Percentiles rank a stretch among this genome's conserved stretches.
Conservation (phyloP, 2,888 invertebrate genomes). For the Prosopocoilus inquinatus region DNA sequence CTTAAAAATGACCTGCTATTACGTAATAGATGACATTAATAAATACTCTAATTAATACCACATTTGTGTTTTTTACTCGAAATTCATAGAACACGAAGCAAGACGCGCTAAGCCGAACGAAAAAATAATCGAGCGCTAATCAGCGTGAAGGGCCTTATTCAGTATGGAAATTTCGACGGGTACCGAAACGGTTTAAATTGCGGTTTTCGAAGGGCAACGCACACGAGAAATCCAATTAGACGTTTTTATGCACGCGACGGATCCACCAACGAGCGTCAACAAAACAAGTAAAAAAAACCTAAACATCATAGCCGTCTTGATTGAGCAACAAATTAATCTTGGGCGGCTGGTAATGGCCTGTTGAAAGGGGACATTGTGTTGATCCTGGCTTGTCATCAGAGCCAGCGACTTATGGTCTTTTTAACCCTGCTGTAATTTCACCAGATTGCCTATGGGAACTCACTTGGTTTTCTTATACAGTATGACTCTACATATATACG, state of each 20-base stretch:
- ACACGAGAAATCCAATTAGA: background rate
- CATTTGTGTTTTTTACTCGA: slow-evolving; percentile 3
- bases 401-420: slow-evolving; percentile 1
- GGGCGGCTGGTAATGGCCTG: slow-evolving; percentile 18
- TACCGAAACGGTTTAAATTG: too few species aligned
- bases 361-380: slow-evolving; percentile 20
- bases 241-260: background rate
- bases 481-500: too few species aligned
- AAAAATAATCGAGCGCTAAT: too few species aligned
- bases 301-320: slow-evolving; percentile 4
- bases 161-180: too few species aligned
- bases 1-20: background rate
- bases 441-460: slow-evolving; percentile 4
- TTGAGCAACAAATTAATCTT: slow-evolving; percentile 21
- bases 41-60: slow-evolving; percentile 16
- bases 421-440: slow-evolving; percentile 1
- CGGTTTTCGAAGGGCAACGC: background rate
- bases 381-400: slow-evolving; percentile 19
- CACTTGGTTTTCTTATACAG: too few species aligned
- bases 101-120: background rate
- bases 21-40: slow-evolving; percentile 8
- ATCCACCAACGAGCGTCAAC: background rate
- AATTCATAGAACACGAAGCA: background rate
- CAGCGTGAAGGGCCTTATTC: too few species aligned
- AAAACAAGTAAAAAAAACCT: slow-evolving; percentile 1